A percentile compares a stretch with the other conserved stretches of the same genome.
Evolutionary conservation across 2,888 invertebrate genomes (phyloP).

Genomic region (Ommatoiulus sabulosus): DNA sequence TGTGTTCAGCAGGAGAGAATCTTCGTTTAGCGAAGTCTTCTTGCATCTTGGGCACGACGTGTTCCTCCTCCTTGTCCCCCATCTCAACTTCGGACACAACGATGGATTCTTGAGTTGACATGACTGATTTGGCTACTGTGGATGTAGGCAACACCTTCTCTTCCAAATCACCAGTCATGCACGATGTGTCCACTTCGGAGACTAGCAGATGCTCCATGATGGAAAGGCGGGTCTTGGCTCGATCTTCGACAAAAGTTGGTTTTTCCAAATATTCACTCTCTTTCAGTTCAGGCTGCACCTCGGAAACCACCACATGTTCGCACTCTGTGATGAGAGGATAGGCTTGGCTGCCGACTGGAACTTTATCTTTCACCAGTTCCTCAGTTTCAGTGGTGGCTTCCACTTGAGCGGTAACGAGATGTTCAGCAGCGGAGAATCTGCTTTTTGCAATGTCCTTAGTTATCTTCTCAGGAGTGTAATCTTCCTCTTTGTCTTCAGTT

Average conservation of each 20-base stretch:
- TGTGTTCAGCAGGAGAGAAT: slow-evolving; percentile 54
- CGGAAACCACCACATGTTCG: slow-evolving; percentile 64
- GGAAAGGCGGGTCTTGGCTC: slow-evolving; percentile 55
- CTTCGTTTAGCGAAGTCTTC: slow-evolving; percentile 52
- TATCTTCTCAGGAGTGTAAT: slow-evolving; percentile 29
- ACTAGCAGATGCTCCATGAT: slow-evolving; percentile 55
- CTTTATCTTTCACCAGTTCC: slow-evolving; percentile 51
- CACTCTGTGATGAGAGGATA: slow-evolving; percentile 57
- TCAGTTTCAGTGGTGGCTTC: slow-evolving; percentile 44
- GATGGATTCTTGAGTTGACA: slow-evolving; percentile 56
- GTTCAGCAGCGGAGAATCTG: slow-evolving; percentile 55
- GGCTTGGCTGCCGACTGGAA: slow-evolving; percentile 3
- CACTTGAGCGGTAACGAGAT: slow-evolving; percentile 50
- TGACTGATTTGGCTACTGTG: slow-evolving; percentile 24
- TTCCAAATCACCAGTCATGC: slow-evolving; percentile 37
- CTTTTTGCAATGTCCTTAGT: slow-evolving; percentile 23
- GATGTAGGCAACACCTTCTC: neutral
- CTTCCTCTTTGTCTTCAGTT: slow-evolving; percentile 57
- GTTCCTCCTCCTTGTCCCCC: slow-evolving; percentile 56
- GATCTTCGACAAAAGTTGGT: slow-evolving; percentile 53
- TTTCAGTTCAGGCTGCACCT: slow-evolving; percentile 55
- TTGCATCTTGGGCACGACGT: neutral
- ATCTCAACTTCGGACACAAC: slow-evolving; percentile 50
- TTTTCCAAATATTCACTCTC: slow-evolving; percentile 58
- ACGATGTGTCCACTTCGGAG: slow-evolving; percentile 53